phyloP scores from a whole-genome alignment of 2,888 invertebrate genomes.

The Cyclophora punctaria region DNA sequence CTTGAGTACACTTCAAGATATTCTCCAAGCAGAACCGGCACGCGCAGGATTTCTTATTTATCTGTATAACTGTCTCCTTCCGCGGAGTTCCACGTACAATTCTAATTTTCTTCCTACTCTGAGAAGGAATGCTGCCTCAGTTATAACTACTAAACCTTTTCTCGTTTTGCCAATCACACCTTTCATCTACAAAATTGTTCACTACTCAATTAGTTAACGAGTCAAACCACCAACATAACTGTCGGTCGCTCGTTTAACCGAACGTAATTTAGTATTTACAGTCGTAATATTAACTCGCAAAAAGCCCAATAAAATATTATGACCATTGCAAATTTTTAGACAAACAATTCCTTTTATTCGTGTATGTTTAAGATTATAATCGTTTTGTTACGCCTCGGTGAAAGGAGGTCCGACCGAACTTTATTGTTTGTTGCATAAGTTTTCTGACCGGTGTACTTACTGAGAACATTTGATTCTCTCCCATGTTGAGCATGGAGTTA shows the following conservation, averaged over 20 bases:
- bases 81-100: constrained; percentile 2
- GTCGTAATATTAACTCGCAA: constrained; percentile 5
- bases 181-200: no score
- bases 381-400: constrained; percentile 28
- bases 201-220: no score
- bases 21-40: constrained; percentile 15
- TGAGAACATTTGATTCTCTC: constrained; percentile 33
- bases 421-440: constrained; percentile 45
- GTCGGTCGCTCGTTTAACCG: constrained; percentile 10
- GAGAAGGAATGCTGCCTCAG: no score
- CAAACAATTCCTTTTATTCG: not conserved
- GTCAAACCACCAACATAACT: constrained; percentile 7
- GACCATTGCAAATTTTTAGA: constrained; percentile 2
- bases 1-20: constrained; percentile 17
- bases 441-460: constrained; percentile 28
- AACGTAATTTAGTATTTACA: constrained; percentile 9
- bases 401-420: constrained; percentile 44
- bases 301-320: constrained; percentile 9
- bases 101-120: no score
- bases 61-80: constrained; percentile 7
- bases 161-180: no score
- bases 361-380: no score
- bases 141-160: no score
- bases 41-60: constrained; percentile 9
- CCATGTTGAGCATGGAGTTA: constrained; percentile 24